Percentiles rank a stretch among this genome's conserved stretches.
Evolutionary conservation across 2,113 vertebrate genomes (phyloP).

Genomic region (Megalops atlanticus): DNA sequence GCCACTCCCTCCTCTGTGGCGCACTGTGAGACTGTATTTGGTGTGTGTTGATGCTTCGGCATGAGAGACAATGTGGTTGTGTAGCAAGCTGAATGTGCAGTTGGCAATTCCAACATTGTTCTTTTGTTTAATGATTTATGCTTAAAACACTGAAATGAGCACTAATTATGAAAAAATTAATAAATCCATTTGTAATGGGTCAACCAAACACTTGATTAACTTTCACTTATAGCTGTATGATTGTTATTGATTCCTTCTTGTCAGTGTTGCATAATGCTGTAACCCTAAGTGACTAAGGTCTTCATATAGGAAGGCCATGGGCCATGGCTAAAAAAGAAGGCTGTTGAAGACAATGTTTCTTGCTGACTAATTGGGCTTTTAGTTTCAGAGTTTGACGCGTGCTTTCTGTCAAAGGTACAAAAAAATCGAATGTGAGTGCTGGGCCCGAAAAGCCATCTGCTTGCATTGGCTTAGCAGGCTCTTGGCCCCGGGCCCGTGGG

Average conservation of each 20-base stretch:
- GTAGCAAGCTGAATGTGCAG: no score
- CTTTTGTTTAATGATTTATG: no score
- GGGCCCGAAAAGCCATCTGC: background rate
- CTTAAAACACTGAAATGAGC: no score
- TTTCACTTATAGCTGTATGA: background rate
- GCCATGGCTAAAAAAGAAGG: background rate
- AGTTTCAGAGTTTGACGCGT: background rate
- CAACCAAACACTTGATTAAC: background rate
- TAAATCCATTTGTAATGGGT: background rate
- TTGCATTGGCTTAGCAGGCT: background rate
- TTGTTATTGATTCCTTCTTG: background rate
- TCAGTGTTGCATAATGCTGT: no score
- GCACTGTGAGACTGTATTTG: no score
- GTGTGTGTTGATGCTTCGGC: no score
- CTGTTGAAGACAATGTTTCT: background rate
- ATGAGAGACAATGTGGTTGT: no score
- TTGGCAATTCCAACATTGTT: no score
- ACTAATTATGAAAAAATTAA: no score
- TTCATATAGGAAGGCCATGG: background rate
- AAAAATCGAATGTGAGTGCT: no score
- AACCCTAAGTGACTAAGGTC: no score
- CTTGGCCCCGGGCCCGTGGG: slow-evolving; percentile 2
- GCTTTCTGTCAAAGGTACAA: background rate
- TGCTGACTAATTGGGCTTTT: background rate
- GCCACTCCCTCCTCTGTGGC: no score